Conservation (phyloP, 2,797 vertebrate genomes). For the Ambastaia sidthimunki region DNA sequence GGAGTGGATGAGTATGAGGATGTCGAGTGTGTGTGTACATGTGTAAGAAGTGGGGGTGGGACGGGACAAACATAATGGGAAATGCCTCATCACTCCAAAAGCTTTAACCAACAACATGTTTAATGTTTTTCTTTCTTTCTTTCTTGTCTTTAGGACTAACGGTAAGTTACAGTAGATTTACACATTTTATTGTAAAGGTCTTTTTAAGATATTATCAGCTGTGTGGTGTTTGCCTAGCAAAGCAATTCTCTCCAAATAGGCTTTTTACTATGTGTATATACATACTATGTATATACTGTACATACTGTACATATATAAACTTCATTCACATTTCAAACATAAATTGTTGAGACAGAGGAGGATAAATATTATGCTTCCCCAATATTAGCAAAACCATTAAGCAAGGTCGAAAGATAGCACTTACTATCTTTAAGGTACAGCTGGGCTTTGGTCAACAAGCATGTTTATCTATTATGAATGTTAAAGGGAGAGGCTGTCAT, state of each 20-base stretch:
- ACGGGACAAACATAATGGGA: conserved; percentile 3
- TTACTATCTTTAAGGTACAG: conserved; percentile 66
- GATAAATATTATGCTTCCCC: conserved; percentile 10
- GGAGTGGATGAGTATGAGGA: conserved; percentile 28
- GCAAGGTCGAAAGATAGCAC: conserved; percentile 62
- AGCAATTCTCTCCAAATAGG: background rate
- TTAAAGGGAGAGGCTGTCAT: conserved; percentile 61
- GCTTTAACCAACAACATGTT: conserved; percentile 26
- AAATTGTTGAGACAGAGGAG: conserved; percentile 53
- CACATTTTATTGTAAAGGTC: background rate
- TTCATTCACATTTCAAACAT: background rate
- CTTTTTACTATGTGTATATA: background rate
- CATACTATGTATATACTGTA: too few species aligned
- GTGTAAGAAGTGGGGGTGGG: conserved; percentile 42
- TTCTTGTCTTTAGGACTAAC: background rate
- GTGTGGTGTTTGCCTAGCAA: background rate
- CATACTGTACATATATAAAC: too few species aligned
- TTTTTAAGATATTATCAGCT: background rate
- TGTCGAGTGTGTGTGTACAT: conserved; percentile 3
- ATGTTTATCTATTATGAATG: conserved; percentile 73
- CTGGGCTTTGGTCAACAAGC: conserved; percentile 68
- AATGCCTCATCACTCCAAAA: conserved; percentile 27
- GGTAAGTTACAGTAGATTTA: background rate
- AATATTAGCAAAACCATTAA: conserved; percentile 51
- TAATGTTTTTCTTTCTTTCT: background rate